Conservation (phyloP, 2,113 vertebrate genomes). For the Pangasianodon hypophthalmus region DNA sequence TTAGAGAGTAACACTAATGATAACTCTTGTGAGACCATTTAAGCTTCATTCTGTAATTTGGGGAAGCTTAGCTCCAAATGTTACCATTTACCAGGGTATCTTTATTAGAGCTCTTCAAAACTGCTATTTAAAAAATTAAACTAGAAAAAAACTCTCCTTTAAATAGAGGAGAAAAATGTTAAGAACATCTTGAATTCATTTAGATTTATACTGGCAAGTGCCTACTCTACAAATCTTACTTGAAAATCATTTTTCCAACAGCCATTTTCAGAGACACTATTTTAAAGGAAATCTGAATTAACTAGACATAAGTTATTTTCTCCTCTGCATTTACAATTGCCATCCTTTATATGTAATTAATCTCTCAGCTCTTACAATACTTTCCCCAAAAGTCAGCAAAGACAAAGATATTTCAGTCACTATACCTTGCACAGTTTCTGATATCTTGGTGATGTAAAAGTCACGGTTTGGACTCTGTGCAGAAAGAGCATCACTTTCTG, state of each 20-base stretch:
- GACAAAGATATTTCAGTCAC: background rate
- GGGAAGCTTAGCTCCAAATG: background rate
- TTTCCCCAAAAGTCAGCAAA: background rate
- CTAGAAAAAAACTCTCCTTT: background rate
- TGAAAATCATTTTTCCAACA: background rate
- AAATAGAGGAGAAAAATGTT: background rate
- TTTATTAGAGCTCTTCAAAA: background rate
- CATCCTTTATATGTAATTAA: background rate
- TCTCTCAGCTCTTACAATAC: background rate
- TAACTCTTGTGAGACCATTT: background rate
- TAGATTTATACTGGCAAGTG: background rate
- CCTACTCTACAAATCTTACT: background rate
- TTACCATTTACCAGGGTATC: background rate
- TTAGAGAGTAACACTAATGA: background rate
- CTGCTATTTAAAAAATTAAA: background rate
- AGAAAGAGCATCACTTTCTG: conserved; percentile 90
- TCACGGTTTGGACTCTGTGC: conserved; percentile 85
- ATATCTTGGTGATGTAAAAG: conserved; percentile 85
- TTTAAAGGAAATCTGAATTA: background rate
- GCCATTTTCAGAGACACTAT: background rate
- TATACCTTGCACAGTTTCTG: conserved; percentile 89
- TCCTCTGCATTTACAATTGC: background rate
- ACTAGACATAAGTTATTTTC: background rate
- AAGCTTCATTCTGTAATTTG: background rate
- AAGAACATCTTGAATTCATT: background rate